Base-by-base conservation (phyloP, 1,140 invertebrate species). In the Rhyacophila brunnea region DNA sequence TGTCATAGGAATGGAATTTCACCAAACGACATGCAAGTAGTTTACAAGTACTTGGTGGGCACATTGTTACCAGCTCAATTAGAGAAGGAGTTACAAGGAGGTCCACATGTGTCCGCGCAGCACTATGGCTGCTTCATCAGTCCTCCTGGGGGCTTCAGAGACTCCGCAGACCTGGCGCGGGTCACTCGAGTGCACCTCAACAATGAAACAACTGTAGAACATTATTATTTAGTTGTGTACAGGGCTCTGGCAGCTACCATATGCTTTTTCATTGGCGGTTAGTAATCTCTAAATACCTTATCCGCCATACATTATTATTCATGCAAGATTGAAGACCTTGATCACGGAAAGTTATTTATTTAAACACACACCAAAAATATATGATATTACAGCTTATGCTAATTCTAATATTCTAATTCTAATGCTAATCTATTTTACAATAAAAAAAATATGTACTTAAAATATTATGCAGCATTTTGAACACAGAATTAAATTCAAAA, bases 21-120 rank as follows among this genome's bases (percentile, higher is more conserved):
- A 61, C 87, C 89, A 64, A 84, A 85, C 64, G 87, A 91, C 69
- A 88, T 89, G 82, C 84, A 89, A 76, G 83, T 88, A 1, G 78
- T 92, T 62, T 91, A 90, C 72, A 83, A 85, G 66, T 91, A 90
- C 74, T 76, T 92, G 64, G 80, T 85, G 17, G 82, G 77, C 32
- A 87, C 83, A 58, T 70, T 90, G 28, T 81, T 91, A 63, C 87
- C 88, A 23, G 80, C 82, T 10, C 82, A 86, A 69, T 72, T 86
- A 58, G 83, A 87, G 60, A 82, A 82, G 47, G 87, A 89, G 68
- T 69, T 88, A 34, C 83, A 85, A 67, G 84, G 81, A 45, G 82
- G 81, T 34, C 81, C 79, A 5, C 80, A 75, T 17, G 81, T 81
- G 60, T 74, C 75, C 47, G 71, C 70, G 56, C 74, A 79, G 10